Percentiles rank a stretch among this genome's conserved stretches.
These are phyloP conservation scores for Atrina japonica DNA, from an alignment of 2,888 invertebrate genomes.

Conservation along the genomic window DNA sequence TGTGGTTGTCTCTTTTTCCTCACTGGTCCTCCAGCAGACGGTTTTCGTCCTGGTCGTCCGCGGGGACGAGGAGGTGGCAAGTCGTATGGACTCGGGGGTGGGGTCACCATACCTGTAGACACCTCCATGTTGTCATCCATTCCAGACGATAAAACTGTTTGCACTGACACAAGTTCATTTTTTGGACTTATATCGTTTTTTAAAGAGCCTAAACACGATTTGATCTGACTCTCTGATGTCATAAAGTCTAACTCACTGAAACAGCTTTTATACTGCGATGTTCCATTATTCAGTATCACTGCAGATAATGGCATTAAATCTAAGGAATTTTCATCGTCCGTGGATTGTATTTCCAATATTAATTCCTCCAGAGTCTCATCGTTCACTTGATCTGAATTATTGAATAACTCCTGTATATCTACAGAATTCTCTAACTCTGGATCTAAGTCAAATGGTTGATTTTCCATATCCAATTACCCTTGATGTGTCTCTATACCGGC, in stretches of 20 bases:
- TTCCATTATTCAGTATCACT: not conserved
- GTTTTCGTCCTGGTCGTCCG: conserved; percentile 29
- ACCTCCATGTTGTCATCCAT: not conserved
- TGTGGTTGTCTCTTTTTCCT: conserved; percentile 27
- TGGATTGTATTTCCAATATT: conserved; percentile 24
- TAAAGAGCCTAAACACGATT: conserved; percentile 15
- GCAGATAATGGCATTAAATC: not conserved
- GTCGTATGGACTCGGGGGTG: conserved; percentile 19
- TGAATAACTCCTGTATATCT: conserved; percentile 93
- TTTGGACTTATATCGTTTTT: conserved; percentile 9
- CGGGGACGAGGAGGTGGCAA: conserved; percentile 11
- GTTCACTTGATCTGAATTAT: conserved; percentile 29
- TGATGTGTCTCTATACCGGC: too few relatives aligned
- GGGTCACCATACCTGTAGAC: conserved; percentile 4
- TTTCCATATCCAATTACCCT: too few relatives aligned
- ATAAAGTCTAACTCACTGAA: conserved; percentile 20
- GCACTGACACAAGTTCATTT: not conserved
- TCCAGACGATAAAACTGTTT: not conserved
- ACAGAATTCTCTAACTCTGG: conserved; percentile 93
- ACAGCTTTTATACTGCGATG: conserved; percentile 2
- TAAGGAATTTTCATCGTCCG: not conserved
- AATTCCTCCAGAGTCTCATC: conserved; percentile 22
- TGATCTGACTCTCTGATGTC: conserved; percentile 6
- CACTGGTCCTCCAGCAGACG: conserved; percentile 20
- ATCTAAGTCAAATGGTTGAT: conserved; percentile 83